Base-by-base conservation (phyloP, 2,113 vertebrate genomes). In the Callipepla californica region DNA sequence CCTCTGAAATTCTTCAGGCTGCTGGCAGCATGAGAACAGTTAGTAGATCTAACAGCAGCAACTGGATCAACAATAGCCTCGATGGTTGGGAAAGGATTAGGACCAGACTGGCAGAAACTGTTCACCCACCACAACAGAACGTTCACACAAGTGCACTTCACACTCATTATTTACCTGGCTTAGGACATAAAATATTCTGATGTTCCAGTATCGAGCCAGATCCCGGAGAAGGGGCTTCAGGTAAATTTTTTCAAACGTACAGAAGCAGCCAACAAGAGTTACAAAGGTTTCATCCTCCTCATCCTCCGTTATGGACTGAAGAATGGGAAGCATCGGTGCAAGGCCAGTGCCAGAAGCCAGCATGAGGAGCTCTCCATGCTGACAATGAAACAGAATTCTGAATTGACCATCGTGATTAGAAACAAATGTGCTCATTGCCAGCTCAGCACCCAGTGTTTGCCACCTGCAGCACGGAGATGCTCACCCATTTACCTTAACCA, bases 211-310 rank as follows among this genome's bases (percentile, higher is more conserved):
- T 16, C 89, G 92, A 59, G 97, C 94, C 89, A 98, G 97, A 44
- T 98, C 97, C 87, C 95, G 97, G 38, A 98, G 97, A 92, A 97
- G 96, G 87, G 96, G n/a, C 75, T 98, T 98, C 96, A 98, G 26
- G 87, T 98, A 98, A 96, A 98, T 97, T 83, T 72, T 94, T 63
- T 97, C 96, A 73, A 98, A 98, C 9, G 97, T 98, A 83, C 85
- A 85, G 93, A 98, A 98, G 95, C 98, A 98, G 94, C 97, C 42
- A 5, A 98, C 97, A 69, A 98, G 94, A 34, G 98, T 98, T 61
- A 98, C 94, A 62, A 98, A 98, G 40, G 98, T 98, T 96, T 98
- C 98, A 7, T 98, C 98, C 7, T 98, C 97, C 42, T 97, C 98
- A 13, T 98, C 96, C 65, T 96, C 97, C 15, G 97, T 97, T 96